Conservation (phyloP, 2,888 invertebrate species). For the Malthinus seriepunctatus region DNA sequence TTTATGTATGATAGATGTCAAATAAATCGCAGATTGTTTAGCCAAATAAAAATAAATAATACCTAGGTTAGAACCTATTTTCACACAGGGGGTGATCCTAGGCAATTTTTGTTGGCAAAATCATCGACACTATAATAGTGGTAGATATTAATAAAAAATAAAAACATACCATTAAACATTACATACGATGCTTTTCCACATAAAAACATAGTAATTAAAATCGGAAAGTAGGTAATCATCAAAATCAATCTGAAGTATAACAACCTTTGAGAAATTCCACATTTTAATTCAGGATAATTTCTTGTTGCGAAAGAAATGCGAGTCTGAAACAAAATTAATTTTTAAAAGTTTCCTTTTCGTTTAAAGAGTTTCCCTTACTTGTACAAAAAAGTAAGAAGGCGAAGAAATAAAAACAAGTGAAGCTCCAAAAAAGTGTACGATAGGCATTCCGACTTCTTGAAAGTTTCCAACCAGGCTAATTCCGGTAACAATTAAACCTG, state of each 20-base stretch:
- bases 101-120: no score
- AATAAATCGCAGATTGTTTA: neutral
- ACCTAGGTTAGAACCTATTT: neutral
- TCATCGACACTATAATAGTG: neutral
- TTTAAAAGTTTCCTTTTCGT: neutral
- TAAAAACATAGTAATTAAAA: neutral
- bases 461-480: conserved; percentile 1
- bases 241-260: neutral
- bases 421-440: neutral
- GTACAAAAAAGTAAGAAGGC: conserved; percentile 1
- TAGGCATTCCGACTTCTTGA: neutral
- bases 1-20: no score
- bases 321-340: neutral
- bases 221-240: neutral
- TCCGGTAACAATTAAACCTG: neutral
- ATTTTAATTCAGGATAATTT: neutral
- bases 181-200: neutral
- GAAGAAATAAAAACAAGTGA: neutral
- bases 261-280: neutral
- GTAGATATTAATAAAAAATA: neutral
- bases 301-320: neutral
- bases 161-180: neutral
- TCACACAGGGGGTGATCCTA: no score
- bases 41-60: neutral
- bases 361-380: neutral